These are phyloP conservation scores for Campoplex capitator DNA, from an alignment of 2,888 invertebrate genomes.

Conservation along the genomic window DNA sequence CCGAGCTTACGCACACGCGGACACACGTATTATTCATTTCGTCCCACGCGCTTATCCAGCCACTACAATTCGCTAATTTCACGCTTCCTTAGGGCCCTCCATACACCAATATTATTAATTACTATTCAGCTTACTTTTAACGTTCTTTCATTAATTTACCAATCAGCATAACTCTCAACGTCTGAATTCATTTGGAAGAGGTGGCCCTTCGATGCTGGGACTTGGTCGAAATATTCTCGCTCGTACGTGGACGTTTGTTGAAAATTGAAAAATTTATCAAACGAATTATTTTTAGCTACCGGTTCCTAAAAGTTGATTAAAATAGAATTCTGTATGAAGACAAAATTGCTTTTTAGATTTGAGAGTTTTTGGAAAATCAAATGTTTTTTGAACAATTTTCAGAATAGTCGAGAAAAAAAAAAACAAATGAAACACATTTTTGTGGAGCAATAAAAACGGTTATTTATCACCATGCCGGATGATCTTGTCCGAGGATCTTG, in stretches of 20 bases:
- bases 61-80: constrained; percentile 74
- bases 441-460: constrained; percentile 47
- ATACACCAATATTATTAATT: constrained; percentile 73
- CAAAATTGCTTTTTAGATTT: background rate
- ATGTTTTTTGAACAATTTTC: background rate
- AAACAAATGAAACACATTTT: background rate
- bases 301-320: too few relatives aligned
- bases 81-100: constrained; percentile 73
- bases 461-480: constrained; percentile 34
- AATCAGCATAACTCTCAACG: constrained; percentile 63
- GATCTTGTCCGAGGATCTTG: constrained; percentile 36
- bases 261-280: background rate
- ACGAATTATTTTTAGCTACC: background rate
- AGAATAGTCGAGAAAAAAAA: background rate
- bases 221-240: background rate
- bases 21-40: background rate
- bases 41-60: constrained; percentile 63
- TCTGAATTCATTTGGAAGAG: constrained; percentile 20
- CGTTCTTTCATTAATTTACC: constrained; percentile 54
- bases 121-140: constrained; percentile 68
- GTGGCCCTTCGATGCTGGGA: background rate
- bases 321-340: background rate
- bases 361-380: too few relatives aligned
- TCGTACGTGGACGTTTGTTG: background rate
- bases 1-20: background rate